Evolutionary conservation across 2,797 vertebrate genomes (phyloP), one percentile per base, ranked within the genome.

Genomic region (Lagorchestes hirsutus): DNA sequence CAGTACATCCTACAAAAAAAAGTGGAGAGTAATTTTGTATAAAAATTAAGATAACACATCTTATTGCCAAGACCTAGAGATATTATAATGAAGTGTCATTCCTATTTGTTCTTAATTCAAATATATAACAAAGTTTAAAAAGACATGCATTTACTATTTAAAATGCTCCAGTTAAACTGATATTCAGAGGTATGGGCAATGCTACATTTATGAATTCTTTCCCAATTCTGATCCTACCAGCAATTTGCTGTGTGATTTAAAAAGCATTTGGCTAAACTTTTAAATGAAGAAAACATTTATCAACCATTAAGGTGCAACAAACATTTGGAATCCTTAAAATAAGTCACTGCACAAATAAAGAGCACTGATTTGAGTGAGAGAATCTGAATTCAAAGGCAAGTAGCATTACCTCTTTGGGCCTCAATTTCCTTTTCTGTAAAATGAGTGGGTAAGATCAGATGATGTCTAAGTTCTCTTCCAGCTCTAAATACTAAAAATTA

Each of bases 1-100:
- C 99, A 0, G 99, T 99, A 97, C 99, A 99, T 91, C 99, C 99
- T 99, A 98, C 5, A 11, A 91, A 97, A 96, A 56, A 12, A 91
- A 28, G 31, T 28, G 13, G 58, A 55, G 74, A 55, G 55, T 56
- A 10, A 13, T 67, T 56, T 93, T n/a, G 28, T 40, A 87, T 50
- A 27, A 87, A 82, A 46, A 67, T 29, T 59, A 59, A 46, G n/a
- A 92, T 29, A 62, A 18, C 34, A 62, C 3, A 62, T 18, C 34
- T 92, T 90, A 55, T 10, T 93, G 54, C 52, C 52, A 93, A 90
- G 29, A 90, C n/a, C 55, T 55, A 87, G 12, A 28, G 46, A 55
- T 16, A 46, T 11, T 46, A 82, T 5, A 40, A n/a, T 46, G 54
- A 55, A 40, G 55, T 93, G n/a, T 46, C 52, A 87, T 1, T 24